Conservation (phyloP, 2,113 vertebrate genomes). For the Ploceus nigricollis region DNA sequence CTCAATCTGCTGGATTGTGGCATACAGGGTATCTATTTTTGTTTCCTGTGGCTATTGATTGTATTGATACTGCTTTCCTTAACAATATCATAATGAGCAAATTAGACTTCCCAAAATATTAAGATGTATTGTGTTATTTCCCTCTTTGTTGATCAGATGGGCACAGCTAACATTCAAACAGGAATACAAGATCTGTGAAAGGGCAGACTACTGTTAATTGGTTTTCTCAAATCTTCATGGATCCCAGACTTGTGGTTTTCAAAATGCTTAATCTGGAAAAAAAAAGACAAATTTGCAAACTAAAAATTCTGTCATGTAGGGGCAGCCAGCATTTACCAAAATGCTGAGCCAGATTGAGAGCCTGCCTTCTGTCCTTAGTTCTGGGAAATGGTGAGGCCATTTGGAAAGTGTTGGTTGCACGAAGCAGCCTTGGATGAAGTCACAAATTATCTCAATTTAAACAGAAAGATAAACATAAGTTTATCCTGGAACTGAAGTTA, state of each 20-base stretch:
- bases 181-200: background rate
- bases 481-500: background rate
- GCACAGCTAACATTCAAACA: background rate
- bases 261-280: background rate
- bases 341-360: rapidly evolving
- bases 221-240: background rate
- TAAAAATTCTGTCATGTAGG: background rate
- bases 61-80: background rate
- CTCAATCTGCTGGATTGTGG: background rate
- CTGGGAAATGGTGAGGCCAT: background rate
- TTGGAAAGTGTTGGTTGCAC: background rate
- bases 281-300: background rate
- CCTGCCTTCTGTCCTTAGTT: background rate
- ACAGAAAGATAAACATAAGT: background rate
- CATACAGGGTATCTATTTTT: background rate
- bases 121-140: background rate
- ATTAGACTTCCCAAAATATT: background rate
- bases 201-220: background rate
- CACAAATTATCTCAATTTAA: background rate
- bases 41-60: background rate
- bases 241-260: background rate
- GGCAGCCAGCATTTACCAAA: background rate
- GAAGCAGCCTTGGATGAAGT: background rate
- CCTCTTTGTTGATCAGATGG: background rate
- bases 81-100: background rate